Evolutionary conservation across 2,113 vertebrate species (phyloP).

Genomic region (Xenus cinereus): DNA sequence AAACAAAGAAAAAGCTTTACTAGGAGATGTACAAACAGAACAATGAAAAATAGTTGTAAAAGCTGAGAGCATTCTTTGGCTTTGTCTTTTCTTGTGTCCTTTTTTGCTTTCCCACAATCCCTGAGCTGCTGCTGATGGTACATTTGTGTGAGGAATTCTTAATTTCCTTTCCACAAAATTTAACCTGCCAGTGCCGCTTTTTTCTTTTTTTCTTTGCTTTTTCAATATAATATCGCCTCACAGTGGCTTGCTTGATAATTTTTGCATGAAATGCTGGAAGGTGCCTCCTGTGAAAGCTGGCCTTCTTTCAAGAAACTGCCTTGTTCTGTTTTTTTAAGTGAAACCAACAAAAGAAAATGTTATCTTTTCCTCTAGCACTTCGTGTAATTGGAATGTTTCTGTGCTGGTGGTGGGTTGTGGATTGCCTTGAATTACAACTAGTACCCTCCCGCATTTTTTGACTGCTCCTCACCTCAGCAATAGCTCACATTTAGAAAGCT

Average conservation of each 20-base stretch:
- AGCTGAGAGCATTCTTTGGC: background rate
- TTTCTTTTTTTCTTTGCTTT: background rate
- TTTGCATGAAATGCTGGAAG: background rate
- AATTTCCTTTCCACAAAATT: background rate
- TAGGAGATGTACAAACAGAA: background rate
- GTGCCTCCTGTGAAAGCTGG: background rate
- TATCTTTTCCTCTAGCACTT: conserved; percentile 20
- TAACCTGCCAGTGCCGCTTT: background rate
- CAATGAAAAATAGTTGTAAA: background rate
- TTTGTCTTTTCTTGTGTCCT: background rate
- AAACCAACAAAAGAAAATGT: conserved; percentile 21
- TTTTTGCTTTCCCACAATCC: background rate
- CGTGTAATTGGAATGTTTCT: conserved; percentile 1
- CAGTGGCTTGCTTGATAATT: conserved; percentile 33
- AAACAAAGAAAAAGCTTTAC: background rate
- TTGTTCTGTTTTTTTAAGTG: background rate
- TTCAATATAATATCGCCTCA: conserved; percentile 39
- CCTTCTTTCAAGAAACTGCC: background rate
- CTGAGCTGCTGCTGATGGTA: background rate
- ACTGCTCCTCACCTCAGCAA: background rate
- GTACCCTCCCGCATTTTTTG: background rate
- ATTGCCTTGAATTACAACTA: conserved; percentile 14
- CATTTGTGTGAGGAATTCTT: background rate
- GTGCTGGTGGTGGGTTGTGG: background rate
- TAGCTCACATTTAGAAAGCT: background rate